Conservation (phyloP, 1,140 invertebrate genomes). For the Branchinecta lynchi region DNA sequence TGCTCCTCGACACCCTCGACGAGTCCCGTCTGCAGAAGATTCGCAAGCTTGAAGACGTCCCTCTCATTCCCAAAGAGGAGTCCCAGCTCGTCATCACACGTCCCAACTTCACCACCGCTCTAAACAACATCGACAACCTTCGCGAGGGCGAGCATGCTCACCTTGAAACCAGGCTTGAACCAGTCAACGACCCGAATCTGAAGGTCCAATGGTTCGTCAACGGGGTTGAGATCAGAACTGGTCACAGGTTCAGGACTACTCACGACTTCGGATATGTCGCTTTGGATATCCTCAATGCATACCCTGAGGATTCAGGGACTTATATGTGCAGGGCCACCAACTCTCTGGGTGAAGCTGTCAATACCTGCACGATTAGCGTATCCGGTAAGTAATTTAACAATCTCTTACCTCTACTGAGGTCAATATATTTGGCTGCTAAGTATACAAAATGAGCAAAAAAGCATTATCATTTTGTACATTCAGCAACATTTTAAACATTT, state of each 20-base stretch:
- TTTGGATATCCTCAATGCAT: constrained; percentile 80
- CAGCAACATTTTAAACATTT: no score
- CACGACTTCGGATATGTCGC: constrained; percentile 94
- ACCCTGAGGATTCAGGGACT: constrained; percentile 80
- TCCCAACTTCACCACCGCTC: constrained; percentile 68
- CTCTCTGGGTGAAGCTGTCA: constrained; percentile 73
- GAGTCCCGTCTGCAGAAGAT: constrained; percentile 75
- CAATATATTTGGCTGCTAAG: no score
- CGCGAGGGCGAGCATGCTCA: constrained; percentile 84
- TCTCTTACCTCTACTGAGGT: no score
- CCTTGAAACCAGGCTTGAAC: constrained; percentile 86
- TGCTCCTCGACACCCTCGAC: constrained; percentile 73
- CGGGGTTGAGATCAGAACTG: constrained; percentile 55
- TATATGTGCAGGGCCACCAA: constrained; percentile 91
- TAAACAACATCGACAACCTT: constrained; percentile 65
- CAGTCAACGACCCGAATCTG: constrained; percentile 84
- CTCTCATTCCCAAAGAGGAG: constrained; percentile 54
- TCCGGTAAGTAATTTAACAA: constrained; percentile 29
- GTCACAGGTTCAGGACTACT: constrained; percentile 74
- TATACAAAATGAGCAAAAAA: no score
- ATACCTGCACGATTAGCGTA: constrained; percentile 67
- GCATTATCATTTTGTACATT: no score
- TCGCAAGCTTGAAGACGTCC: constrained; percentile 64
- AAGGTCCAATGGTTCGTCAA: constrained; percentile 92
- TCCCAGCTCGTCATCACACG: constrained; percentile 58